These are phyloP conservation scores for Sitophilus oryzae DNA, from an alignment of 1,140 invertebrate genomes.

Conservation along the genomic window DNA sequence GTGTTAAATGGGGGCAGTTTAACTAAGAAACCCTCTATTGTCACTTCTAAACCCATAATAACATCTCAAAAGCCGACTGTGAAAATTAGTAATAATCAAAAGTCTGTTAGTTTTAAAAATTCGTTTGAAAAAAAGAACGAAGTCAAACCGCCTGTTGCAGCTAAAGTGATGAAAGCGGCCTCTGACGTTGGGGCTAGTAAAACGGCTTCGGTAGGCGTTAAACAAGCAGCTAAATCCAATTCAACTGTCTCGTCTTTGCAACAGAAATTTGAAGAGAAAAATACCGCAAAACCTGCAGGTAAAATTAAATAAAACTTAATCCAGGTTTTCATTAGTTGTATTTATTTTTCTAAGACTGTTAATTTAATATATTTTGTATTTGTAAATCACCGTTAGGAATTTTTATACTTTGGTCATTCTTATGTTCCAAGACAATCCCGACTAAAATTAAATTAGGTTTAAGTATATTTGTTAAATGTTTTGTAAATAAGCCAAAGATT, in stretches of 20 bases:
- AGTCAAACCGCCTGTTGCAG: conserved; percentile 35
- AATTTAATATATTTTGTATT: conserved; percentile 10
- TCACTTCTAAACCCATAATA: conserved; percentile 27
- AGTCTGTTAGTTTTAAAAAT: conserved; percentile 28
- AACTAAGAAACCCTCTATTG: conserved; percentile 29
- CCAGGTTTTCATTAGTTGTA: conserved; percentile 6
- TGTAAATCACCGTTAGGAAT: background rate
- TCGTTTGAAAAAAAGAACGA: conserved; percentile 34
- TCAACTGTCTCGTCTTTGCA: conserved; percentile 68
- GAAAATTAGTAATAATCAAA: conserved; percentile 28
- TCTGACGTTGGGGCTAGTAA: conserved; percentile 35
- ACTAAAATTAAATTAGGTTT: conserved; percentile 6
- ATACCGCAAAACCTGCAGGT: conserved; percentile 13
- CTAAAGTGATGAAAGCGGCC: conserved; percentile 33
- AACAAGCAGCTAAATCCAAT: conserved; percentile 48
- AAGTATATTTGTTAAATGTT: conserved; percentile 26
- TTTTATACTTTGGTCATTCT: background rate
- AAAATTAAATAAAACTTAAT: conserved; percentile 16
- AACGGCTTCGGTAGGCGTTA: conserved; percentile 44
- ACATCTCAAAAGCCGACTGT: conserved; percentile 27
- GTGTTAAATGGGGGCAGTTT: conserved; percentile 46
- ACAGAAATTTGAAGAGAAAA: conserved; percentile 61
- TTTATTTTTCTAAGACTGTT: conserved; percentile 23
- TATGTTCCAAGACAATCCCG: background rate
- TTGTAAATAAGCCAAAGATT: conserved; percentile 34